Evolutionary conservation across 2,797 vertebrate species (phyloP), one percentile per base, ranked within the genome.

Genomic region (Phoebastria nigripes): DNA sequence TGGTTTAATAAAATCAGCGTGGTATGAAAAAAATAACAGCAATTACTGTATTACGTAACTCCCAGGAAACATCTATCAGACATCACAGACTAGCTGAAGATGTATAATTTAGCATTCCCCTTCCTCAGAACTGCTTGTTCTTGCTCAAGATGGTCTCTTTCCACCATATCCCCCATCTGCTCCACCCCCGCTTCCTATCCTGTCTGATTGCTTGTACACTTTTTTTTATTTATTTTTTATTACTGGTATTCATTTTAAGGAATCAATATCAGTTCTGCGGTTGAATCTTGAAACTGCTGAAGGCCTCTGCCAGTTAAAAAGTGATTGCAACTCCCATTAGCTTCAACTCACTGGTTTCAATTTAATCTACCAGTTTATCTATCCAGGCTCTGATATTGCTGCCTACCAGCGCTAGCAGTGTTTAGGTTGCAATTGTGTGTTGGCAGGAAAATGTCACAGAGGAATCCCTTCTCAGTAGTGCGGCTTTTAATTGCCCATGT

Each of bases 51-150:
- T 95, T 97, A 58, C 56, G 62, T 95, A 95, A 96, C 71, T 92
- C 94, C 65, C 67, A 83, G 93, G 74, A 95, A 97, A 85, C 67
- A 93, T 96, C 83, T 84, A 91, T 85, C 92, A 97, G 96, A 95
- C 93, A 95, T 74, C 86, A 73, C 86, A 94, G 93, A 80, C 78
- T 93, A 67, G 82, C 81, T 87, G 90, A 58, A 87, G 81, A 94
- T 87, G 76, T 77, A 81, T 92, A 93, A 95, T 95, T 96, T 95
- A 95, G 72, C 81, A 83, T 92, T 94, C 88, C 88, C 61, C 78
- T 92, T 97, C 83, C 65, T 82, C 92, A 93, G 96, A 93, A 96
- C 96, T 89, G 90, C 92, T 88, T 96, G 96, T 96, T 96, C 95
- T 81, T 93, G 74, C 92, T 96, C 95, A 95, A 95, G 93, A 96